Conservation (phyloP, 2,113 vertebrate species). For the Salvator merianae region DNA sequence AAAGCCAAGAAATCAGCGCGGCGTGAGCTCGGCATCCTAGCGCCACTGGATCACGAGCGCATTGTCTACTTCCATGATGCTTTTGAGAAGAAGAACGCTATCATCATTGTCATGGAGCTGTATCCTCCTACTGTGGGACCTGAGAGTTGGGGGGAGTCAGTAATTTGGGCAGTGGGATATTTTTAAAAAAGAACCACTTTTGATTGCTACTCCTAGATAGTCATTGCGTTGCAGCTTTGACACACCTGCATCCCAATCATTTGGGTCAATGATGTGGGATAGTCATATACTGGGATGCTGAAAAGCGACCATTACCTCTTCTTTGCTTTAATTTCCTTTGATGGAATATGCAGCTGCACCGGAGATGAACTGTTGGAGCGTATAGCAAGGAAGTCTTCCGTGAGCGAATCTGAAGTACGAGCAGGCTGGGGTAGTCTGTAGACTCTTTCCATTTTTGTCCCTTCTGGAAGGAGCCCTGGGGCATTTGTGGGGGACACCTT, state of each 20-base stretch:
- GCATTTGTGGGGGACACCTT: too few relatives aligned
- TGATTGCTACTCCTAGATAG: fast-evolving
- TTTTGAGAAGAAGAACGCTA: conserved; percentile 91
- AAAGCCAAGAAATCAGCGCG: conserved; percentile 85
- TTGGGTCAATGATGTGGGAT: not conserved
- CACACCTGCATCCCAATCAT: not conserved
- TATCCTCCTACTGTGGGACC: conserved; percentile 77
- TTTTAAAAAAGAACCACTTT: not conserved
- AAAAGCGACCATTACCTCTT: not conserved
- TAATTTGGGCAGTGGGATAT: not conserved
- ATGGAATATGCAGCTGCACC: conserved; percentile 79
- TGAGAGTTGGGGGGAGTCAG: not conserved
- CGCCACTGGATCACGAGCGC: conserved; percentile 88
- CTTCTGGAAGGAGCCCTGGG: too few relatives aligned
- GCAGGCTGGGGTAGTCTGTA: not conserved
- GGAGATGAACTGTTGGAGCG: conserved; percentile 92
- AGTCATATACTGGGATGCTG: too few relatives aligned
- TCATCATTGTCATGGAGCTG: conserved; percentile 93
- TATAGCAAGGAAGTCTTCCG: conserved; percentile 84
- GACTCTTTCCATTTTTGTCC: not conserved
- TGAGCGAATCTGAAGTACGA: conserved; percentile 92
- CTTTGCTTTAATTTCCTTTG: conserved; percentile 64
- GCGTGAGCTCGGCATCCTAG: conserved; percentile 88
- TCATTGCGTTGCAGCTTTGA: fast-evolving
- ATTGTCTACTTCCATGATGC: conserved; percentile 93